Conservation (phyloP, 2,888 invertebrate species). For the Sicus ferrugineus region DNA sequence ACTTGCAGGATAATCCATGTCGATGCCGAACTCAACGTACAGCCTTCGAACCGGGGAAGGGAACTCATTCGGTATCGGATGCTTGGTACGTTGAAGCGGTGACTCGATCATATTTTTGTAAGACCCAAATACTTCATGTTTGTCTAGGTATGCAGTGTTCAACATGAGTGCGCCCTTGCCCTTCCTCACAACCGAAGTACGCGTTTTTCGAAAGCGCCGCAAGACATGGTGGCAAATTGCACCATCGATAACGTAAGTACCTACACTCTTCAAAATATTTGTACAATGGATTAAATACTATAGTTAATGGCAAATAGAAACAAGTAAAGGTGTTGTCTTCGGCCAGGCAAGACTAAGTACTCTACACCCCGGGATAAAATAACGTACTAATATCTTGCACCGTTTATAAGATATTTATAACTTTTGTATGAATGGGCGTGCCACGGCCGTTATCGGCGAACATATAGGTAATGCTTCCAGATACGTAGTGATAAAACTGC, state of each 20-base stretch:
- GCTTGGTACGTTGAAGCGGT: conserved; percentile 44
- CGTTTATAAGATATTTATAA: no score
- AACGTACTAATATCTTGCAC: no score
- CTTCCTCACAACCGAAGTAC: conserved; percentile 51
- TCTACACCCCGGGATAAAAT: no score
- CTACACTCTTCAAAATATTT: no score
- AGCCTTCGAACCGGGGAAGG: conserved; percentile 21
- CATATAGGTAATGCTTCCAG: no score
- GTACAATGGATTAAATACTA: no score
- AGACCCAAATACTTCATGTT: conserved; percentile 42
- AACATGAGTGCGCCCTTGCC: conserved; percentile 54
- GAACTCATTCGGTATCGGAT: conserved; percentile 42
- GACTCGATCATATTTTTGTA: conserved; percentile 27
- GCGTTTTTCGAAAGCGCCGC: conserved; percentile 52
- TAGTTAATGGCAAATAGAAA: no score
- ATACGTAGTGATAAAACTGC: no score
- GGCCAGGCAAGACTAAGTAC: no score
- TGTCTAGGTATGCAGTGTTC: conserved; percentile 51
- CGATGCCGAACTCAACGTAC: conserved; percentile 15
- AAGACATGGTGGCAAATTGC: conserved; percentile 55
- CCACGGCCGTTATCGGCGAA: no score
- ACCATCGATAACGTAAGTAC: conserved; percentile 54
- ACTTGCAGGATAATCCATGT: neutral
- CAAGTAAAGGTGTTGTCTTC: no score
- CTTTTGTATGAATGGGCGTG: no score